Evolutionary conservation across 2,113 vertebrate species (phyloP), one percentile per base, ranked within the genome.

Genomic region (Hyaena hyaena): DNA sequence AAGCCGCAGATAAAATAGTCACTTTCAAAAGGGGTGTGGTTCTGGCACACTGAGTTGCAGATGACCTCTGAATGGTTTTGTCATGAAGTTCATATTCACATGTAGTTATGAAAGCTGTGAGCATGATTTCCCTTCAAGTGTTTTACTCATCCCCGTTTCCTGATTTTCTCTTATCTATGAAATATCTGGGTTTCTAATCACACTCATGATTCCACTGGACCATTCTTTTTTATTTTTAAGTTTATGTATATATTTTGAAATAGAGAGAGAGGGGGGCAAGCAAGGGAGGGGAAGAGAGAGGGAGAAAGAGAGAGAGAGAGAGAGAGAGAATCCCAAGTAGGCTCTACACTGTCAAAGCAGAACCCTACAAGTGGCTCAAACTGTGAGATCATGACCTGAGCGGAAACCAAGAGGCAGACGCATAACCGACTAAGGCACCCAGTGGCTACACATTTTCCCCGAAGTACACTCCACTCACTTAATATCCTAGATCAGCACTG

Each of bases 81-180:
- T 89, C 55, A n/a, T 6, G 7, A 92, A 87, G 48, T 76, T 65
- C 35, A 21, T 21, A 76, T 45, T 76, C 33, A 4, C 21, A 68
- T 8, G 9, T 61, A 28, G 19, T 45, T 74, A 26, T 6, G 58
- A 89, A 92, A 71, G 5, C 6, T 79, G 17, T 48, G 83, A 35
- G 5, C 50, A 26, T 45, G 45, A 66, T 68, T 94, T 65, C 7
- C 55, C 83, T 58, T 83, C 43, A 84, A 66, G 31, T 31, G 23
- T 88, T 81, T 95, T 58, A 73, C 35, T 58, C 26, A 66, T 45
- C 84, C 12, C n/a, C 55, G 58, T 55, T 83, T 88, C 65, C 63
- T 88, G 53, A n/a, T 92, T 86, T 92, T 77, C 50, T 94, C 77
- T 76, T 87, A 63, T 77, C 81, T 88, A 33, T 7, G 61, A 88